Conservation (phyloP, 1,140 invertebrate species). For the Stegodyphus mimosarum region DNA sequence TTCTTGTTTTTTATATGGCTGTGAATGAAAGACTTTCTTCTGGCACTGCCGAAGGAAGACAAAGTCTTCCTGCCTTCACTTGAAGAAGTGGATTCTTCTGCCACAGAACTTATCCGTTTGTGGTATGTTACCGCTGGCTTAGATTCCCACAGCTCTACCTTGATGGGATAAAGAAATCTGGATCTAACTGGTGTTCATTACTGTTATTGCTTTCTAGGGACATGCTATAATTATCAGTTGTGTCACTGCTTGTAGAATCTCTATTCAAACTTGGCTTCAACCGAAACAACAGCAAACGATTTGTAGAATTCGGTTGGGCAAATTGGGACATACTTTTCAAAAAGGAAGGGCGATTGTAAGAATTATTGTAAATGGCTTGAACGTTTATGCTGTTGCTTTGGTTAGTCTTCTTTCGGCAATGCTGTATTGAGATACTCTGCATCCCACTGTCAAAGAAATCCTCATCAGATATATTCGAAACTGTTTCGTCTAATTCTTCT, state of each 20-base stretch:
- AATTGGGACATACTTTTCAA: constrained; percentile 5
- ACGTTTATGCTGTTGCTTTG: constrained; percentile 17
- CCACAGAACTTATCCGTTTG: not conserved
- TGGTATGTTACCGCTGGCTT: constrained; percentile 15
- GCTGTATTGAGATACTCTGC: not conserved
- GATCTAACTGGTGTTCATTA: constrained; percentile 28
- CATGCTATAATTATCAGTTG: constrained; percentile 49
- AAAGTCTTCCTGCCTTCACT: constrained; percentile 14
- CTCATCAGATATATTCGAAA: constrained; percentile 46
- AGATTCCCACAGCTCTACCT: constrained; percentile 41
- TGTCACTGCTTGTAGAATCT: constrained; percentile 57
- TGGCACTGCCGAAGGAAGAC: constrained; percentile 43
- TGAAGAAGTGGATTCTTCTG: not conserved
- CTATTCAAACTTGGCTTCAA: constrained; percentile 36
- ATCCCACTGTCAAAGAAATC: constrained; percentile 43
- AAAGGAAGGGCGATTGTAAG: constrained; percentile 3
- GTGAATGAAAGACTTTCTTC: constrained; percentile 53
- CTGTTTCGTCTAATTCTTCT: constrained; percentile 52
- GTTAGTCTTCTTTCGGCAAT: not conserved
- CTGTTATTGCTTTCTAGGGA: constrained; percentile 55
- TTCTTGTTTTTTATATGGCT: constrained; percentile 51
- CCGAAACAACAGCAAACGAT: constrained; percentile 25
- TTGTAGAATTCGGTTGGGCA: not conserved
- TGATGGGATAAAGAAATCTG: constrained; percentile 14
- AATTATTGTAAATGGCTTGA: constrained; percentile 45